Evolutionary conservation across 2,113 vertebrate genomes (phyloP).

Genomic region (Girardinichthys multiradiatus): DNA sequence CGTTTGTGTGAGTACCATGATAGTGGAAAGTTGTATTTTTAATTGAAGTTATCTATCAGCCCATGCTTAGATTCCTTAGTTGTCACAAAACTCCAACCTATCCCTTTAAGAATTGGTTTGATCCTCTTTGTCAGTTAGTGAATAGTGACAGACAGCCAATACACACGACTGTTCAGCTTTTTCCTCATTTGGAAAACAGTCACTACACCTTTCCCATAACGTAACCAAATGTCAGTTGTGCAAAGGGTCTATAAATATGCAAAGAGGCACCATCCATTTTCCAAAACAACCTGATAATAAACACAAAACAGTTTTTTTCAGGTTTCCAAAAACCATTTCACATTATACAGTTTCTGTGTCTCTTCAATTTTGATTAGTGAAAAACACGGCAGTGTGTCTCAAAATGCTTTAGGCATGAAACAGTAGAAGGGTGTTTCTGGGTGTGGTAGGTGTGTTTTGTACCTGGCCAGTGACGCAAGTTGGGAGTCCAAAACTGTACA

Average conservation of each 20-base stretch:
- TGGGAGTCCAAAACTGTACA: slow-evolving; percentile 12
- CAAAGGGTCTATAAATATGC: not conserved
- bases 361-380: not conserved
- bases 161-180: too few relatives aligned
- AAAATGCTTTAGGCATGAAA: not conserved
- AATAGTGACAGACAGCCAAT: not conserved
- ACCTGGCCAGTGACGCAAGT: slow-evolving; percentile 12
- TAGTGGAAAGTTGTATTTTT: too few relatives aligned
- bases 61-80: not conserved
- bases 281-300: not conserved
- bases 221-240: not conserved
- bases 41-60: not conserved
- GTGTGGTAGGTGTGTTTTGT: not conserved
- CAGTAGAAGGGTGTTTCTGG: not conserved
- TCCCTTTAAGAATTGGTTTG: not conserved
- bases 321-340: not conserved
- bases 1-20: too few relatives aligned
- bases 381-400: not conserved
- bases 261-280: not conserved
- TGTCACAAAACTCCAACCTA: not conserved
- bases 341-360: not conserved
- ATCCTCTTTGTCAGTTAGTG: not conserved
- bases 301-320: not conserved
- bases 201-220: not conserved
- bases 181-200: not conserved